These are phyloP conservation scores for Ceratotherium simum DNA, from an alignment of 2,113 vertebrate genomes.

Conservation along the genomic window DNA sequence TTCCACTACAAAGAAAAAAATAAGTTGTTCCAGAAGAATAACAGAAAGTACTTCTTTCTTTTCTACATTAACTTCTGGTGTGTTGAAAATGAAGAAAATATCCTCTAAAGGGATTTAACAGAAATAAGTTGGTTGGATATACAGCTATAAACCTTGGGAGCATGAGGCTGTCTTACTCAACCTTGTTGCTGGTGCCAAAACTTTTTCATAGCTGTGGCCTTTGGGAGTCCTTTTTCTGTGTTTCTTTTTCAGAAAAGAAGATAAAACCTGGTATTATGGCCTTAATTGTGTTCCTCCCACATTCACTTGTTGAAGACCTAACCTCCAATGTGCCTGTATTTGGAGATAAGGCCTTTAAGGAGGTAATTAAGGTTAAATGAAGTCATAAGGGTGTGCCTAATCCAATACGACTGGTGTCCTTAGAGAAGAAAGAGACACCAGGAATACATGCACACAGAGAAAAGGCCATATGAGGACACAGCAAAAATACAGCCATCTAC, in stretches of 20 bases:
- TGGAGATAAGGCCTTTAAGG: neutral
- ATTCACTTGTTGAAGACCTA: neutral
- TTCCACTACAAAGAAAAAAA: neutral
- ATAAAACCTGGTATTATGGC: neutral
- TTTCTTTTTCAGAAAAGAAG: neutral
- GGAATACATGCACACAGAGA: neutral
- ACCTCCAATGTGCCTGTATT: neutral
- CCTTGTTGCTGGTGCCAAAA: neutral
- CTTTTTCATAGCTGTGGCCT: neutral
- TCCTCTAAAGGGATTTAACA: neutral
- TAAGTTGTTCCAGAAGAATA: neutral
- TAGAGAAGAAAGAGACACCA: neutral
- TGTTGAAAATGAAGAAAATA: neutral
- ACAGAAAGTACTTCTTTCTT: neutral
- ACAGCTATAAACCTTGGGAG: neutral
- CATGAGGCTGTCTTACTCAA: neutral
- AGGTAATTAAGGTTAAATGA: neutral
- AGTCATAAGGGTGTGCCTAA: neutral
- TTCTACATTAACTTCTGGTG: neutral
- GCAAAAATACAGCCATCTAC: neutral
- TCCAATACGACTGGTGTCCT: neutral
- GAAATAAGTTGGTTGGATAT: neutral
- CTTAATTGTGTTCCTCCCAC: neutral
- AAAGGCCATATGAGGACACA: neutral
- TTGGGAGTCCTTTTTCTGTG: neutral